Base-by-base conservation (phyloP, 2,113 vertebrate genomes). In the Acanthisitta chloris region DNA sequence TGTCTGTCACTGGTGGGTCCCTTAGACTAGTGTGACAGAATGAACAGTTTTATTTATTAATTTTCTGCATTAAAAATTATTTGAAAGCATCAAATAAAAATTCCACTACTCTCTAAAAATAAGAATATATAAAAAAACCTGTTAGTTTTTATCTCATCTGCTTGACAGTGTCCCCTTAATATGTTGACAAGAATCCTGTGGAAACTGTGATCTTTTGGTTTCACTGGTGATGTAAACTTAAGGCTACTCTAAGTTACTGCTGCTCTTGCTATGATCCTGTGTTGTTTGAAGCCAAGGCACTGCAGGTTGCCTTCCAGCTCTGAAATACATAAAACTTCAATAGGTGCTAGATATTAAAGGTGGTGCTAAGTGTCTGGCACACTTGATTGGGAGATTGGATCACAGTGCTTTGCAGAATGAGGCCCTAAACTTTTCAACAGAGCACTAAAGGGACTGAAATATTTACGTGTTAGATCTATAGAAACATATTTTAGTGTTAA, bases 101-200 rank as follows among this genome's bases (percentile, higher is more conserved):
- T 25, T 69, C 70, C 14, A 12, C 79, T 87, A 48, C 10, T 52
- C 28, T 29, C 4, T 85, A 91, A 86, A 91, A 72, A 38, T 29
- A 48, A 72, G 15, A 65, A 11, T 23, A 34, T 25, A 49, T 36
- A 79, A 81, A 79, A 81, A 78, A 88, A 16, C 7, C n/a, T 17
- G 4, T 45, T 77, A 76, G 42, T 21, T 85, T 87, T 94, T 61
- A 43, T 81, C 58, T 91, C 59, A 88, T 55, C 55, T 88, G n/a
- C 81, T 97, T 97, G 92, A 93, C 94, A 97, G 93, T 96, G 96
- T 96, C 93, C 96, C 92, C 92, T 96, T 95, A 96, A 96, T 90
- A 77, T 7, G 12, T 24, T 86, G 54, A 85, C 42, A 83, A 66
- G 90, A 92, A 42, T 43, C 58, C 46, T 46, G 11, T 77, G 40